phyloP scores from a whole-genome alignment of 2,888 invertebrate species.

The Troilus luridus region DNA sequence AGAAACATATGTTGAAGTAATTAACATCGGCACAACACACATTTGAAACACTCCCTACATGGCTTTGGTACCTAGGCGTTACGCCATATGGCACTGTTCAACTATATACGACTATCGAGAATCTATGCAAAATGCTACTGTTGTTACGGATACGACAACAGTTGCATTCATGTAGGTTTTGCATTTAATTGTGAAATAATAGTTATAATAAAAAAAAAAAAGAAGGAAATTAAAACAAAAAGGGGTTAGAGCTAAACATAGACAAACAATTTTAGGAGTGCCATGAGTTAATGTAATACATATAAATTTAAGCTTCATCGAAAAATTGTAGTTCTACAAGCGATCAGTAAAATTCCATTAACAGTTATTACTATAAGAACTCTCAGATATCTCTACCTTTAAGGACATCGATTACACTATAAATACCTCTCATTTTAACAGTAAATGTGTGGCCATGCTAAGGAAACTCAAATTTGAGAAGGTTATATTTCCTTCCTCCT shows the following conservation, averaged over 20 bases:
- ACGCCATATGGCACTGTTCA: slow-evolving; percentile 4
- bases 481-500: slow-evolving; percentile 4
- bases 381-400: not conserved
- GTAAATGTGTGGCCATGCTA: not conserved
- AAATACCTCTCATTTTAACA: not conserved
- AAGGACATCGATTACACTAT: not conserved
- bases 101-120: not conserved
- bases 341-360: not conserved
- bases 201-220: not conserved
- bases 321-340: too few species aligned
- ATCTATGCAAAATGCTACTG: not conserved
- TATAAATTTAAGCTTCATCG: too few species aligned
- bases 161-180: not conserved
- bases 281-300: too few species aligned
- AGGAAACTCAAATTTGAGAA: not conserved
- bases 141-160: not conserved
- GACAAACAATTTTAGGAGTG: too few species aligned
- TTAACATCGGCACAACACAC: not conserved
- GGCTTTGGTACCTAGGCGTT: not conserved
- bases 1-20: not conserved
- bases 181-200: not conserved
- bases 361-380: not conserved
- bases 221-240: too few species aligned
- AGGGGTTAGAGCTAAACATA: too few species aligned
- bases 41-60: not conserved